Evolutionary conservation across 2,888 invertebrate genomes (phyloP).

Genomic region (Sipha maydis): DNA sequence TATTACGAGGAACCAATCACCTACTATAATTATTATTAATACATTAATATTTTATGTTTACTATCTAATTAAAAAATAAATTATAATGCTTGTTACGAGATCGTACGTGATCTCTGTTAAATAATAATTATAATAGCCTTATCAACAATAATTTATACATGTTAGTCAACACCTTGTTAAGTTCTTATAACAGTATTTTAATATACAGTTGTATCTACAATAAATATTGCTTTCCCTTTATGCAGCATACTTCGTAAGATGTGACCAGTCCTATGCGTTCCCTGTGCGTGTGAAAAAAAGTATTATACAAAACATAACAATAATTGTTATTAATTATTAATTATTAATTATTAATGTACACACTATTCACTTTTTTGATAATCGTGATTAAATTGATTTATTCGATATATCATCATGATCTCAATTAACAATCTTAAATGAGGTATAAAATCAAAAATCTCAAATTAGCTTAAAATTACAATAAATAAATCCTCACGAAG

Average conservation of each 20-base stretch:
- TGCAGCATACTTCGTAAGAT: neutral
- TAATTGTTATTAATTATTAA: no score
- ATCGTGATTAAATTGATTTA: neutral
- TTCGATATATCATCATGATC: no score
- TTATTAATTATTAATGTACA: no score
- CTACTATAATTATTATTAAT: neutral
- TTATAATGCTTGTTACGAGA: neutral
- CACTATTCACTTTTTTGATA: no score
- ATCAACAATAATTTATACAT: neutral
- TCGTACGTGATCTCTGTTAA: neutral
- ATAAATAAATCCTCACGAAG: no score
- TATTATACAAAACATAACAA: no score
- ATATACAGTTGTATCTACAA: neutral
- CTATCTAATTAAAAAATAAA: conserved; percentile 16
- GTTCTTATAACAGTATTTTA: neutral
- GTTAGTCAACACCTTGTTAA: neutral
- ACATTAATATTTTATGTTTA: neutral
- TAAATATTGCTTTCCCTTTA: neutral
- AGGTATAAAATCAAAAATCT: no score
- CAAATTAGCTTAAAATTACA: no score
- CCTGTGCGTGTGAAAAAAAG: neutral
- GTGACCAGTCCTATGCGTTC: neutral
- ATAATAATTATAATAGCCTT: neutral
- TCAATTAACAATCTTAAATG: no score
- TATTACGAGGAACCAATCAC: neutral